phyloP scores from a whole-genome alignment of 1,140 invertebrate genomes.

The Epicauta chinensis region DNA sequence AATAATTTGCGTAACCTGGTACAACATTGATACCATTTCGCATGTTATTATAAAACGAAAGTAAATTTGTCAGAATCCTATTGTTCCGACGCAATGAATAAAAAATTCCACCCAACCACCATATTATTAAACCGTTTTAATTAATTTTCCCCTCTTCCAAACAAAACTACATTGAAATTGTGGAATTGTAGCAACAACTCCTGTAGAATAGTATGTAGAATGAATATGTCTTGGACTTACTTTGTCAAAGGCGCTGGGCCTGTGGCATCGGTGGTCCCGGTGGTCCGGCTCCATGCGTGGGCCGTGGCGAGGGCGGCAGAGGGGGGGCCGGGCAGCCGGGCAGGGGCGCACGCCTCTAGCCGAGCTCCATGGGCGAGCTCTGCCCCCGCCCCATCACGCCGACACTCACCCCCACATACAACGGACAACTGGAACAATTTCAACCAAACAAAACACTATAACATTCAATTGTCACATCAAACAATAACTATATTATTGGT shows the following conservation, averaged over 20 bases:
- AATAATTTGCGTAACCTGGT: no score
- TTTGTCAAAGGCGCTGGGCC: conserved; percentile 61
- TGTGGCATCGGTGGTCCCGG: conserved; percentile 52
- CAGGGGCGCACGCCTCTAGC: conserved; percentile 47
- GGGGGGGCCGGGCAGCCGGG: conserved; percentile 45
- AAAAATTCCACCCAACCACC: no score
- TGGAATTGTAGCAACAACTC: no score
- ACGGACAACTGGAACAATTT: conserved; percentile 33
- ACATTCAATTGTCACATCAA: neutral
- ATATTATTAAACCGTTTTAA: no score
- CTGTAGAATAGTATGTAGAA: no score
- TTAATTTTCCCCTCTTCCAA: no score
- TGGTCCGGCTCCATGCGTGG: conserved; percentile 49
- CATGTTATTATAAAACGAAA: no score
- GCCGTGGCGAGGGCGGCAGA: conserved; percentile 46
- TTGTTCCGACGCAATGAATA: no score
- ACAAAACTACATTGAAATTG: no score
- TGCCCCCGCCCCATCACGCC: conserved; percentile 57
- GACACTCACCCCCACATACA: conserved; percentile 44
- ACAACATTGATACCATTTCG: no score
- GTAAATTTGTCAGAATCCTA: no score
- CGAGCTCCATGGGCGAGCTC: conserved; percentile 60
- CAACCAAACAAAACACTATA: conserved; percentile 4
- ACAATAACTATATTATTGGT: no score
- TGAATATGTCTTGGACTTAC: conserved; percentile 38